Percentiles rank a stretch among this genome's conserved stretches.
phyloP scores from a whole-genome alignment of 2,888 invertebrate genomes.

The Athalia cordata region DNA sequence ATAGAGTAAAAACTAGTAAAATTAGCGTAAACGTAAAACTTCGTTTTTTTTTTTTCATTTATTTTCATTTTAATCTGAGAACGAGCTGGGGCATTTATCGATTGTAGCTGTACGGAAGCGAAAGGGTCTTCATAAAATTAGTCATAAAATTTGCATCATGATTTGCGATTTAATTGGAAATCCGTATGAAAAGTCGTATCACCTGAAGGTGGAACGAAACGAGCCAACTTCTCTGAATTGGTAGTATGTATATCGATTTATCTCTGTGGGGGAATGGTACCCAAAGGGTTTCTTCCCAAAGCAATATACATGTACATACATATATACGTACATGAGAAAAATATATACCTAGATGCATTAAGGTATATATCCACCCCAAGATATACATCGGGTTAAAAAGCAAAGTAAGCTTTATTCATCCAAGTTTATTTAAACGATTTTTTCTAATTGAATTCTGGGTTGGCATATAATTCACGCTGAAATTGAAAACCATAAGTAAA shows the following conservation, averaged over 20 bases:
- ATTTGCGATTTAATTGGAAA: conserved; percentile 67
- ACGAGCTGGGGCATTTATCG: no score
- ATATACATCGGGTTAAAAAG: conserved; percentile 21
- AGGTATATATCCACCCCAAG: no score
- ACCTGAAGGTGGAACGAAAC: not conserved
- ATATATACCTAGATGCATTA: no score
- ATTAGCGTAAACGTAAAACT: no score
- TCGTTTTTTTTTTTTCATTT: no score
- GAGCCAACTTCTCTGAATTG: conserved; percentile 19
- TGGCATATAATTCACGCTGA: not conserved
- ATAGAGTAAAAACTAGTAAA: no score
- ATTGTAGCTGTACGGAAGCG: no score
- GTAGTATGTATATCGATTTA: conserved; percentile 16
- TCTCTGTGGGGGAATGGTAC: conserved; percentile 3
- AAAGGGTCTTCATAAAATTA: conserved; percentile 3
- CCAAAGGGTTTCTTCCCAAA: conserved; percentile 31
- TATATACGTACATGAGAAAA: no score
- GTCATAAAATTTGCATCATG: conserved; percentile 62
- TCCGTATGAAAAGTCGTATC: conserved; percentile 27
- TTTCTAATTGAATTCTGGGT: conserved; percentile 32
- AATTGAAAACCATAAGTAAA: not conserved
- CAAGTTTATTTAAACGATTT: conserved; percentile 35
- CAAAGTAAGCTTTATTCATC: conserved; percentile 18
- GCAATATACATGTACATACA: conserved; percentile 21
- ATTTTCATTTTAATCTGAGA: no score